Conservation (phyloP, 2,113 vertebrate species). For the Tiliqua scincoides region DNA sequence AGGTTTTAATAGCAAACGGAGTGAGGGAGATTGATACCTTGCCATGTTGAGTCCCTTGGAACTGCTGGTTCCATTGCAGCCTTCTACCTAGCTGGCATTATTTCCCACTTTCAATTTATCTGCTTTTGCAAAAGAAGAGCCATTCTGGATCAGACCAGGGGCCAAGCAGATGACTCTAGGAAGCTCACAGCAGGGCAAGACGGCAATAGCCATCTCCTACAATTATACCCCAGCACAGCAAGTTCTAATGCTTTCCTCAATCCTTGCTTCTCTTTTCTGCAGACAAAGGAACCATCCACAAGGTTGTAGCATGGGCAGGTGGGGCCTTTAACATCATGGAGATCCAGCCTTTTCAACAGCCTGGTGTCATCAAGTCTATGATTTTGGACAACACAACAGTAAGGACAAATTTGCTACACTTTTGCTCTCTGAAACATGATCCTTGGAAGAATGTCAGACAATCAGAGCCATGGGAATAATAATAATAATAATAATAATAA, state of each 20-base stretch:
- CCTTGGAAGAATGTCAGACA: neutral
- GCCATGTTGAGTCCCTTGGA: neutral
- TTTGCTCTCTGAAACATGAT: too few relatives aligned
- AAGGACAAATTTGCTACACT: conserved; percentile 8
- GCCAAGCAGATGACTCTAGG: too few relatives aligned
- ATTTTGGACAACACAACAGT: conserved; percentile 73
- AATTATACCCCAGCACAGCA: too few relatives aligned
- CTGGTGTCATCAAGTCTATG: conserved; percentile 67
- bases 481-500: too few relatives aligned
- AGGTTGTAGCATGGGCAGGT: conserved; percentile 58
- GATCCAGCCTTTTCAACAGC: conserved; percentile 72
- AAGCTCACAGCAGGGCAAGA: too few relatives aligned
- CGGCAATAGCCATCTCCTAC: too few relatives aligned
- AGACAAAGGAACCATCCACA: conserved; percentile 82
- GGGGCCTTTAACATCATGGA: conserved; percentile 74
- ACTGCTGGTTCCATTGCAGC: neutral
- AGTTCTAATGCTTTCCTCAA: neutral
- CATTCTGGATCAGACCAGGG: too few relatives aligned
- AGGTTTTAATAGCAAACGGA: too few relatives aligned
- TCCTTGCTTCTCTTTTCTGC: neutral
- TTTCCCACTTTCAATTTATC: neutral
- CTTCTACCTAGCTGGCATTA: neutral
- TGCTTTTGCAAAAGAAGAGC: too few relatives aligned
- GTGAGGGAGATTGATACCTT: neutral
- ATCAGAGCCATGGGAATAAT: neutral